Conservation (phyloP, 2,113 vertebrate genomes). For the Lagopus leucura region DNA sequence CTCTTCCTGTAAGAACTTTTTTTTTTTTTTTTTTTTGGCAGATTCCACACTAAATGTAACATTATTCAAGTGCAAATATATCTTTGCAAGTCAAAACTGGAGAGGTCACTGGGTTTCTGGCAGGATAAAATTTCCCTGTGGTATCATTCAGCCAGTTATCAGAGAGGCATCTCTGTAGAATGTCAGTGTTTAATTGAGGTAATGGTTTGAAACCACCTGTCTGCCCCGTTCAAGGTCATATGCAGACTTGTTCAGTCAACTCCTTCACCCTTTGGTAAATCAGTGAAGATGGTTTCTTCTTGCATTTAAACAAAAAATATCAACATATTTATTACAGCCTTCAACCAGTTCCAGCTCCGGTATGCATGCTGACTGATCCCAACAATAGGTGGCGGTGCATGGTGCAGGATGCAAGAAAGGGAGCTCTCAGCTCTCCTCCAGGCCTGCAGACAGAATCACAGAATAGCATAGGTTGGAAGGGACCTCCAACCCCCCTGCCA, state of each 20-base stretch:
- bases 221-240: not conserved
- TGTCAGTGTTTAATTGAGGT: not conserved
- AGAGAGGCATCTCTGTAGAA: not conserved
- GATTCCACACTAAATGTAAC: not conserved
- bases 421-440: not conserved
- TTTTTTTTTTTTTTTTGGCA: not conserved
- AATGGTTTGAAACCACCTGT: not conserved
- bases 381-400: not conserved
- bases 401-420: fast-evolving
- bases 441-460: not conserved
- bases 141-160: not conserved
- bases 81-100: not conserved
- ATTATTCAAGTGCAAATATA: not conserved
- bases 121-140: not conserved
- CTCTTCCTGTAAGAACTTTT: not conserved
- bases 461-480: too few species aligned
- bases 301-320: not conserved
- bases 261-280: not conserved
- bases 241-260: not conserved
- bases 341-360: not conserved
- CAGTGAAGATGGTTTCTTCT: not conserved
- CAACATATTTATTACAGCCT: not conserved
- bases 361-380: not conserved
- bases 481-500: too few species aligned
- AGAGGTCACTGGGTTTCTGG: not conserved